Base-by-base conservation (phyloP, 2,797 vertebrate species). In the Sebastes vulpes region DNA sequence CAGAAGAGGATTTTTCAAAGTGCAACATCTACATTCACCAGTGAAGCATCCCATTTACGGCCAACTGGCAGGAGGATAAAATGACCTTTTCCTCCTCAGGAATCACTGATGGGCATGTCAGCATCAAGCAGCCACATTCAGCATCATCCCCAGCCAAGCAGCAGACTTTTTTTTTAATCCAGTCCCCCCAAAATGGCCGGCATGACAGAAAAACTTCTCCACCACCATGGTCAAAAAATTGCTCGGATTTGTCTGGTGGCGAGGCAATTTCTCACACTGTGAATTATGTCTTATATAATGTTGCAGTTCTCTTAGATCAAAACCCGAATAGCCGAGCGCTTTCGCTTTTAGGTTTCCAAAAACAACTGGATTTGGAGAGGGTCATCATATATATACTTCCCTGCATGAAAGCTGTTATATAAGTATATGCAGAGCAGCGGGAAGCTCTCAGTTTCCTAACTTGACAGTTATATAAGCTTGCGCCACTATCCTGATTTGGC, bases 401-500 rank as follows among this genome's bases (percentile, higher is more conserved):
- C 67, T 65, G 74, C 56, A 53, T 70, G 23, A 83, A 64, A 59
- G 60, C 31, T 42, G 82, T 92, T 93, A 92, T 82, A 90, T 86
- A 91, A 91, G 85, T 74, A 65, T 28, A 78, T 79, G 77, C 66
- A 26, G 31, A 35, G n/a, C 58, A 57, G 52, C 50, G 52, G 65
- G 74, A 72, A 67, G 80, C 74, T 64, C 79, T 84, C 76, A 69
- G 85, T 87, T 90, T 79, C 72, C 85, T 2, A 89, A 89, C 75
- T 92, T 91, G 83, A 67, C 81, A 46, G 73, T 69, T 95, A 94
- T 89, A 92, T 94, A 93, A 94, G 89, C 90, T 70, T 92, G 93
- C 91, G 82, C 61, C 90, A 90, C 57, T 56, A 29, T 64, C 65
- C 77, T 73, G 79, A 81, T 89, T 84, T 82, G 77, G 71, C 73